A percentile compares a stretch with the other conserved stretches of the same genome.
These are phyloP conservation scores for Chionoecetes opilio DNA, from an alignment of 1,140 invertebrate species.

Conservation along the genomic window DNA sequence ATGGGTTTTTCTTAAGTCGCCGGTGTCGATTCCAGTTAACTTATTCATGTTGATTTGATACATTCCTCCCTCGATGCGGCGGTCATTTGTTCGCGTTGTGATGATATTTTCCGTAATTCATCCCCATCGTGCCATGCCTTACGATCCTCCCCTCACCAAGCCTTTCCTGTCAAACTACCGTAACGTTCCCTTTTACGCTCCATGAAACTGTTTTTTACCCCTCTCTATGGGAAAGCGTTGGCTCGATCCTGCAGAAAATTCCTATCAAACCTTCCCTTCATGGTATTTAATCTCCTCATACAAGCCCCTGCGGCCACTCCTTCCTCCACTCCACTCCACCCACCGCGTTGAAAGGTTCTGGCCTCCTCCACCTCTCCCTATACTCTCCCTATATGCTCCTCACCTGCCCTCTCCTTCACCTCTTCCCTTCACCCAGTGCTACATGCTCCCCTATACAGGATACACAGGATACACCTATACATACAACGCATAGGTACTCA, in stretches of 20 bases:
- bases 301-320: not conserved
- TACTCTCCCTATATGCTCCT: not conserved
- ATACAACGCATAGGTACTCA: not conserved
- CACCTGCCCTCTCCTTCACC: not conserved
- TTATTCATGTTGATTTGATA: conserved; percentile 11
- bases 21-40: not conserved
- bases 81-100: not conserved
- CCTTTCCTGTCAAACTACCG: no score
- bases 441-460: not conserved
- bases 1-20: not conserved
- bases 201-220: not conserved
- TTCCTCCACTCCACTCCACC: not conserved
- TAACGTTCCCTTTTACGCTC: no score
- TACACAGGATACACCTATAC: no score
- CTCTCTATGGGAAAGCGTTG: not conserved
- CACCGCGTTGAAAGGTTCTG: not conserved
- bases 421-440: not conserved
- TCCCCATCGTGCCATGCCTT: not conserved
- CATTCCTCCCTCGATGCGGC: not conserved
- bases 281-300: conserved; percentile 20
- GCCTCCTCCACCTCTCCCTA: not conserved
- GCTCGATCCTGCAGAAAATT: not conserved
- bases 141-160: not conserved
- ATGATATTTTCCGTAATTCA: not conserved
- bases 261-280: conserved; percentile 28